A percentile compares a stretch with the other conserved stretches of the same genome.
phyloP scores from a whole-genome alignment of 2,113 vertebrate genomes.

The Heloderma charlesbogerti region DNA sequence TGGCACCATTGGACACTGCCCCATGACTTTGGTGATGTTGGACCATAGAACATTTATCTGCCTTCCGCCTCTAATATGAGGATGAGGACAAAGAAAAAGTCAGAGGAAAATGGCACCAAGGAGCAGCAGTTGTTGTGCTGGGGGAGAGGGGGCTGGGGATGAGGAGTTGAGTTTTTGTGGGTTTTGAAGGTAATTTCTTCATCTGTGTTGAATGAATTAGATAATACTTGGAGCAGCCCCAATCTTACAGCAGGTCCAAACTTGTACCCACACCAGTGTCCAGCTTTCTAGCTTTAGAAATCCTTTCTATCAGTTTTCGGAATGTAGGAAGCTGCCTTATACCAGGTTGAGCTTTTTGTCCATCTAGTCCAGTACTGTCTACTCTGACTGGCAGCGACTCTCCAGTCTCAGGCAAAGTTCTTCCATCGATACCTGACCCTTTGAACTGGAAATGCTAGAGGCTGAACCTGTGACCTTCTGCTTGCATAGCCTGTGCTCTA shows the following conservation, averaged over 20 bases:
- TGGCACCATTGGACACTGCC: background rate
- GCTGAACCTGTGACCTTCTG: background rate
- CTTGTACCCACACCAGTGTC: background rate
- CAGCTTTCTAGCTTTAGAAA: background rate
- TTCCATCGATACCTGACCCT: background rate
- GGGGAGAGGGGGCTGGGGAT: too few relatives aligned
- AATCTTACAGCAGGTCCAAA: background rate
- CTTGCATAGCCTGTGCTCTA: background rate
- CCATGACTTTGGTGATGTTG: background rate
- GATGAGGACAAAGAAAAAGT: background rate
- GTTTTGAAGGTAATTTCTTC: background rate
- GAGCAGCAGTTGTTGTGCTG: background rate
- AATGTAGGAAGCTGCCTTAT: background rate
- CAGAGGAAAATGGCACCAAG: background rate
- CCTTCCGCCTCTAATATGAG: background rate
- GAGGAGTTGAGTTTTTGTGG: background rate
- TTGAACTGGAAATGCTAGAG: background rate
- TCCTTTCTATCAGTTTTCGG: background rate
- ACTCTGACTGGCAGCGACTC: background rate
- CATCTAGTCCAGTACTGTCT: background rate
- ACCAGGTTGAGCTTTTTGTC: background rate
- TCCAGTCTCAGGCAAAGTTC: background rate
- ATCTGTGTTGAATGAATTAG: background rate
- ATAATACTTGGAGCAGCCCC: background rate
- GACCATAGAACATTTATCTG: too few relatives aligned